Base-by-base conservation (phyloP, 2,113 vertebrate species). In the Syngnathoides biaculeatus region DNA sequence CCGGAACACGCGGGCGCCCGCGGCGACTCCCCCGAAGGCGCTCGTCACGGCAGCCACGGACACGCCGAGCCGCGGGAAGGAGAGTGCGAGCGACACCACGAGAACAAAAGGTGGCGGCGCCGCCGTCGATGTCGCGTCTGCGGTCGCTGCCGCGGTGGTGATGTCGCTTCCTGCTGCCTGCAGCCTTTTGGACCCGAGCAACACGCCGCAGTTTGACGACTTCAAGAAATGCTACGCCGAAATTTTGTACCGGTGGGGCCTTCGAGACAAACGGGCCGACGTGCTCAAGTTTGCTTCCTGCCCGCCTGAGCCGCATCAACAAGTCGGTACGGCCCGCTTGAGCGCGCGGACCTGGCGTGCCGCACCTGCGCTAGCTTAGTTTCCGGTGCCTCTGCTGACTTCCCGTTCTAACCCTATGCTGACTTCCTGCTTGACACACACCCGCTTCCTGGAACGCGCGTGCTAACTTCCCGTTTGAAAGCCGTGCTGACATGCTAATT, bases 201-300 rank as follows among this genome's bases (percentile, higher is more conserved):
- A 98, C 74, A 91, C 89, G 19, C 92, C 96, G 85, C 97, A 98
- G 79, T 98, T 95, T 38, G 96, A 98, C 19, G 97, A 99, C 88
- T 99, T 98, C 57, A 99, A 98, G 90, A 99, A 98, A 72, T 94
- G 94, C 82, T 99, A 99, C 0, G 96, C 97, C 0, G 97, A 99
- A 80, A 99, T 99, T 77, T 79, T 99, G 22, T 93, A 99, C 72
- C 96, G 95, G 70, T 99, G 97, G 97, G 96, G 94, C 5, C 91
- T 99, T 69, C 87, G 94, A 53, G 97, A 98, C 77, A 98, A 98
- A 56, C 79, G 95, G 5, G 95, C 97, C 0, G 96, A 99, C 19
- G 97, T 99, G 39, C 92, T 99, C 3, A 98, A 99, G 89, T 99
- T 98, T 68, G 93, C 95, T 10, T 96, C 96, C 3, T 95, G 94